These are phyloP conservation scores for Sinelater perroti DNA, from an alignment of 2,888 invertebrate genomes.

Conservation along the genomic window DNA sequence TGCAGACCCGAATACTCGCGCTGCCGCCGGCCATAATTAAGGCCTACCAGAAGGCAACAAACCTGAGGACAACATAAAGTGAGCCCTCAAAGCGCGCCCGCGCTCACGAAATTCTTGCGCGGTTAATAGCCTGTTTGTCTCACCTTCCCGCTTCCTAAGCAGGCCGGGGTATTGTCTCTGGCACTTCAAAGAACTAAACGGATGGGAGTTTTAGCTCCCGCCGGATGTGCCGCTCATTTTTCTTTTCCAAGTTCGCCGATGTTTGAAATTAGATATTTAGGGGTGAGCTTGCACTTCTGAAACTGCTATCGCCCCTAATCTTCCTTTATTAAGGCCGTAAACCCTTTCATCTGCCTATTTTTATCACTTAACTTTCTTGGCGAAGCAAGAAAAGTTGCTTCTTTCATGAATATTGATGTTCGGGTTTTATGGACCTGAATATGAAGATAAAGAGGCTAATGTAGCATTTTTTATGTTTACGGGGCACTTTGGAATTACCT, in stretches of 20 bases:
- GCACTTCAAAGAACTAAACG: not conserved
- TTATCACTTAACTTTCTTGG: no score
- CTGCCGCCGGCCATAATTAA: slow-evolving; percentile 24
- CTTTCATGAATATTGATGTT: no score
- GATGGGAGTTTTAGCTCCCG: slow-evolving; percentile 8
- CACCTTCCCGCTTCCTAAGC: not conserved
- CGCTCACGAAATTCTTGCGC: slow-evolving; percentile 10
- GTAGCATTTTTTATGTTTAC: no score
- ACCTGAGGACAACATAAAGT: slow-evolving; percentile 16
- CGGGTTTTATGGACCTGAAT: no score
- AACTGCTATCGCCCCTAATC: slow-evolving; percentile 5
- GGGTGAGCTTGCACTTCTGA: slow-evolving; percentile 1
- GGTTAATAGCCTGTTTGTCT: slow-evolving; percentile 5
- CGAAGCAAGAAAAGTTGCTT: no score
- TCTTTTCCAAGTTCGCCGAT: slow-evolving; percentile 11
- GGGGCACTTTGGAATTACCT: no score
- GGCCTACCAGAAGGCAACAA: slow-evolving; percentile 19
- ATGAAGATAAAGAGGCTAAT: no score
- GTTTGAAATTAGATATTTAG: slow-evolving; percentile 14
- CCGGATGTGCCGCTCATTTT: slow-evolving; percentile 5
- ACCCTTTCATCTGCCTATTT: not conserved
- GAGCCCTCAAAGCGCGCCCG: slow-evolving; percentile 6
- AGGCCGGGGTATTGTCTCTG: not conserved
- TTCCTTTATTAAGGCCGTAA: slow-evolving; percentile 11
- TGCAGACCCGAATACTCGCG: slow-evolving; percentile 16